These are phyloP conservation scores for Alaudala cheleensis DNA, from an alignment of 2,113 vertebrate species.

Conservation along the genomic window DNA sequence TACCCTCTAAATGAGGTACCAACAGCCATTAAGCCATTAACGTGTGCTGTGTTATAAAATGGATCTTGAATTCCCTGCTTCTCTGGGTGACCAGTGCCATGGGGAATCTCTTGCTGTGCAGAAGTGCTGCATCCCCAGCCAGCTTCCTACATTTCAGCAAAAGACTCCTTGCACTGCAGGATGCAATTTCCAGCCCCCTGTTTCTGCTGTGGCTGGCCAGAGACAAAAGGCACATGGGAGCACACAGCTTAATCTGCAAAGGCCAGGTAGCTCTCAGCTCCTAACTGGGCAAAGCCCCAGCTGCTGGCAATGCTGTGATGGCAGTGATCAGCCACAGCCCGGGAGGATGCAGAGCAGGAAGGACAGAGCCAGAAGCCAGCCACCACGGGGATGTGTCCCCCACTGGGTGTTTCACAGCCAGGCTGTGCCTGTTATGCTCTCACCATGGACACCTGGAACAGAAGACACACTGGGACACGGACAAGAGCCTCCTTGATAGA, in stretches of 20 bases:
- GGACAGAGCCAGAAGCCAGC: neutral
- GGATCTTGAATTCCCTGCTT: neutral
- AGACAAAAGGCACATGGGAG: neutral
- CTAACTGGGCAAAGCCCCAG: neutral
- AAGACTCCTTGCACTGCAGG: neutral
- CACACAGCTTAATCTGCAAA: neutral
- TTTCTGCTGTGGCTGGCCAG: neutral
- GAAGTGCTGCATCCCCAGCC: neutral
- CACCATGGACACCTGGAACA: neutral
- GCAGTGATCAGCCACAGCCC: neutral
- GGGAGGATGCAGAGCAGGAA: neutral
- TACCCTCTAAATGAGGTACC: neutral
- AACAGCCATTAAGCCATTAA: neutral
- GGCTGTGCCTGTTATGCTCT: neutral
- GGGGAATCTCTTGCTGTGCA: neutral
- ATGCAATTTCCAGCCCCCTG: neutral
- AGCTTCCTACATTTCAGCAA: neutral
- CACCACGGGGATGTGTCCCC: accelerated
- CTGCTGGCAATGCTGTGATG: neutral
- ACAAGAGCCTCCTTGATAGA: neutral
- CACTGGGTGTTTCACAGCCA: accelerated
- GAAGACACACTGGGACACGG: neutral
- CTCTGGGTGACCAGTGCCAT: neutral
- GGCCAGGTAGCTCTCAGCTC: neutral
- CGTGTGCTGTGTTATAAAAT: neutral